Evolutionary conservation across 1,140 invertebrate species (phyloP), one percentile per base, ranked within the genome.

Genomic region (Mactra quadrangularis): DNA sequence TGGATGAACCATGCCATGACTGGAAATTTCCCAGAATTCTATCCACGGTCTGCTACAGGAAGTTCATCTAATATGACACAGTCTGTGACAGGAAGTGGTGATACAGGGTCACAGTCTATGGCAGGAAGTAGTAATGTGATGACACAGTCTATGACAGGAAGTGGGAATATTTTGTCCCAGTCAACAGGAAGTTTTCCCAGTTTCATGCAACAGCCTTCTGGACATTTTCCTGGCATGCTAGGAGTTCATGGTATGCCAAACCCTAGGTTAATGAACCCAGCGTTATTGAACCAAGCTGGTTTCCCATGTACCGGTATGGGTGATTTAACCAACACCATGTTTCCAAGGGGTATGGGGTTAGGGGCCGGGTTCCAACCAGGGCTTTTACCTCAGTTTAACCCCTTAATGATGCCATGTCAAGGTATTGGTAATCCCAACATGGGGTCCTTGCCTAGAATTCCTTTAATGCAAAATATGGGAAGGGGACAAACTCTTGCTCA

Each of bases 91-190:
- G 62, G 76, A 78, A 53, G 45, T 68, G 6, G 15, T 15, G 6
- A 6, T 41, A 15, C 15, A 6, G 6, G 6, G 15, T 41, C 38
- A 41, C 76, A 78, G 60, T 70, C 66, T 70, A 70, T 38, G 13
- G 47, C 66, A 45, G 25, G 41, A 47, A n/a, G 4, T 70, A 6
- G 1, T 3, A 3, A 7, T 38, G 25, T 35, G 7, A 55, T 66
- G 11, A 31, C 15, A 27, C 66, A 70, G 66, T 68, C 76, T 78
- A 52, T 29, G 35, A 57, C 62, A 68, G 62, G 76, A 78, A 53
- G 45, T 68, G 6, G 15, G 6, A 6, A 6, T 15, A 15, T 41
- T 15, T 41, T 41, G 38, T 41, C 38, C 6, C 76, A 78, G 76
- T 70, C 66, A 47, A 70, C 66, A 47, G 47, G 35, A 47, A 25